phyloP scores from a whole-genome alignment of 2,888 invertebrate genomes.

The Drosophila cyrtoloma region DNA sequence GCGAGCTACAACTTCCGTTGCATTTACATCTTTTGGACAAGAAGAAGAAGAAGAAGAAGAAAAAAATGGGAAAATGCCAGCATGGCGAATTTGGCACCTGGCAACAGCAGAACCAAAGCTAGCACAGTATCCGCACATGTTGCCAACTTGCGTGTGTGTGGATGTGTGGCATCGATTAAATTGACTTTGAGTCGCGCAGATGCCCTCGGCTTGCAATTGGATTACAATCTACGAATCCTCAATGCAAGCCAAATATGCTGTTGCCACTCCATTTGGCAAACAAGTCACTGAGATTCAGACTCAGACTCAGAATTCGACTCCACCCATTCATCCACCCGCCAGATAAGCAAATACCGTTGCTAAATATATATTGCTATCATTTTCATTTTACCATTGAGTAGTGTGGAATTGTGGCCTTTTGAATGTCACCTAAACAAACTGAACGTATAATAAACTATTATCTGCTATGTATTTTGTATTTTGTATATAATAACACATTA shows the following conservation, averaged over 20 bases:
- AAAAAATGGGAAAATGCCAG: constrained; percentile 34
- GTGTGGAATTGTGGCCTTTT: not conserved
- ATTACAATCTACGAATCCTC: constrained; percentile 36
- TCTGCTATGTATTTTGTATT: not conserved
- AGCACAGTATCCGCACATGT: constrained; percentile 19
- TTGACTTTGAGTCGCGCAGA: constrained; percentile 36
- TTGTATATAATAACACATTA: not conserved
- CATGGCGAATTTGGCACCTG: constrained; percentile 49
- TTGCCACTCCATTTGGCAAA: constrained; percentile 37
- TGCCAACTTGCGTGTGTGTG: constrained; percentile 10
- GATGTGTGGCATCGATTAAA: constrained; percentile 20
- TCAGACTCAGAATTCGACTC: not conserved
- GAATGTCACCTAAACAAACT: not conserved
- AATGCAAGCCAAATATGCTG: constrained; percentile 19
- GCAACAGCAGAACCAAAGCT: constrained; percentile 5
- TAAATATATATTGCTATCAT: too few relatives aligned
- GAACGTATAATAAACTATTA: not conserved
- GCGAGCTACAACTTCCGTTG: constrained; percentile 40
- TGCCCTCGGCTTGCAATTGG: constrained; percentile 48
- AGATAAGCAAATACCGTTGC: not conserved
- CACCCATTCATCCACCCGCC: not conserved
- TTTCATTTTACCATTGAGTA: not conserved
- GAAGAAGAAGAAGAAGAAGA: not conserved
- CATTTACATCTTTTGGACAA: constrained; percentile 46
- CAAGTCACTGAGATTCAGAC: constrained; percentile 12